Base-by-base conservation (phyloP, 1,140 invertebrate species). In the Proctacanthus coquilletti region DNA sequence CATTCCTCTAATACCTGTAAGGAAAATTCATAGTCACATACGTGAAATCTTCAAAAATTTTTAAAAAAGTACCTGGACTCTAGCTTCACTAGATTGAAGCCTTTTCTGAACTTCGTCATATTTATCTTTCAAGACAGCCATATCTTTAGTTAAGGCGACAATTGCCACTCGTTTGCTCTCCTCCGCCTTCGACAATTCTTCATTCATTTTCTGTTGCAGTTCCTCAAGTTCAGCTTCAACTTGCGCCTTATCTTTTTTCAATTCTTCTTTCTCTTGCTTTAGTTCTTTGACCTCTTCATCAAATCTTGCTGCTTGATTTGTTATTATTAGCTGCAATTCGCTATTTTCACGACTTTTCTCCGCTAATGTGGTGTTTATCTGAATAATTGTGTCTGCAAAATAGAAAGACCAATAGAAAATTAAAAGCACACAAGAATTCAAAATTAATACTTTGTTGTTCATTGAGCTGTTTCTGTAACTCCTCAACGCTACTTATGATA, bases 381-480 rank as follows among this genome's bases (percentile, higher is more conserved):
- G 51, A 23, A 60, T 58, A 19, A 69, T 69, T 4, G 61, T 66
- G 14, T 53, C 57, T 60, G 18, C 18, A 21, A 31, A 19, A 33
- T 13, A n/a, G n/a, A n/a, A n/a, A n/a, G n/a, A n/a, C n/a, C n/a
- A 30, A 29, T 21, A 30, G 10, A 14, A 11, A 2, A 9, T 4
- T 23, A 5, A 34, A 19, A 21, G 23, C 20, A 20, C 4, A 17
- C n/a, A 34, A 34, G 2, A n/a, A 18, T 11, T 13, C 29, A 65
- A 52, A 23, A 56, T 55, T 43, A 60, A 61, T 36, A 60, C 61
- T 49, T 53, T 75, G 71, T 42, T 75, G 73, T 44, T 70, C 69
- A 35, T 72, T 64, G 6, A 76, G 45, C 48, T 72, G 69, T 34
- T 60, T 60, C 48, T 76, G 72, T 42, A 76, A 55, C 47, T 74